Evolutionary conservation across 1,140 invertebrate genomes (phyloP).

Genomic region (Nephila pilipes): DNA sequence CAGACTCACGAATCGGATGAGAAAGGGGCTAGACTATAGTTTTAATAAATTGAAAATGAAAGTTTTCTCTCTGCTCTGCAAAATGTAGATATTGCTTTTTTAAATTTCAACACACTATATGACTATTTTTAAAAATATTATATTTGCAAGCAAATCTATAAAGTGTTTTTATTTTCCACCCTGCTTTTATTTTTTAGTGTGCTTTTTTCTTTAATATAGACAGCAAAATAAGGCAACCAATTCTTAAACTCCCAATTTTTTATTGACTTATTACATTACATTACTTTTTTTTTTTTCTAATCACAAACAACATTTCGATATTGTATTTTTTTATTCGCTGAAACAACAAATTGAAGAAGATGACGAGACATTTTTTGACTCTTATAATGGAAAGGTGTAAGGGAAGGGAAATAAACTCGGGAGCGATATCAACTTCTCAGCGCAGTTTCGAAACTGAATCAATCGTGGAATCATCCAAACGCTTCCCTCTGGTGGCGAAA

Average conservation of each 20-base stretch:
- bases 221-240: not conserved
- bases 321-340: not conserved
- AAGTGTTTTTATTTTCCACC: too few species aligned
- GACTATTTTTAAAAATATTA: too few species aligned
- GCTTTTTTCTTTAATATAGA: too few species aligned
- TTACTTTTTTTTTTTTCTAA: not conserved
- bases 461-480: not conserved
- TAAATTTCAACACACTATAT: too few species aligned
- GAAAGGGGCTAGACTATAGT: too few species aligned
- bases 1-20: too few species aligned
- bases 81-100: too few species aligned
- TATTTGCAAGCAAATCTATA: too few species aligned
- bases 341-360: not conserved
- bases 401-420: not conserved
- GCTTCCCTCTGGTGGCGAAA: slow-evolving; percentile 68
- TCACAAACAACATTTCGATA: not conserved
- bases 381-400: not conserved
- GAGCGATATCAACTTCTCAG: not conserved
- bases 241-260: not conserved
- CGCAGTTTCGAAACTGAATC: slow-evolving; percentile 15
- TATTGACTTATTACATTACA: not conserved
- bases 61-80: too few species aligned
- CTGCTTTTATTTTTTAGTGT: too few species aligned
- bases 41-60: too few species aligned
- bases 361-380: not conserved